Percentiles rank a stretch among this genome's conserved stretches.
phyloP scores from a whole-genome alignment of 2,888 invertebrate species.

The Drosophila ezoana region DNA sequence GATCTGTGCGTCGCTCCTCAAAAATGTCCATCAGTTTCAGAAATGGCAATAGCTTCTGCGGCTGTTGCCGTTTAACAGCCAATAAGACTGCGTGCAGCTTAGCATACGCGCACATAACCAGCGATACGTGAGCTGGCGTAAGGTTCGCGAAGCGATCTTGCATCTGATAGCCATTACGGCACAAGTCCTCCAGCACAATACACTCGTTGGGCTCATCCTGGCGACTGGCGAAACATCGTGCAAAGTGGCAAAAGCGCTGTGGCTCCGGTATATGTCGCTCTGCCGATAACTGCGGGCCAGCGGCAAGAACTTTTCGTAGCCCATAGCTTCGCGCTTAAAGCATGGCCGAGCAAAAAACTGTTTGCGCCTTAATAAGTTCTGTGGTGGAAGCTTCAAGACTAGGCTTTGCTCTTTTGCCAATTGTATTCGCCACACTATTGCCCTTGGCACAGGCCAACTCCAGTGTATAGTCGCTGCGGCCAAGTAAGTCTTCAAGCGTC shows the following conservation, averaged over 20 bases:
- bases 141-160: slow-evolving; percentile 84
- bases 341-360: slow-evolving; percentile 79
- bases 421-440: slow-evolving; percentile 74
- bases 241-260: slow-evolving; percentile 72
- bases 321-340: slow-evolving; percentile 77
- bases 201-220: slow-evolving; percentile 83
- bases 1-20: slow-evolving; percentile 59
- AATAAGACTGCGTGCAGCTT: slow-evolving; percentile 86
- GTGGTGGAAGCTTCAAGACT: slow-evolving; percentile 81
- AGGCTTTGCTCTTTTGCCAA: slow-evolving; percentile 43
- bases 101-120: slow-evolving; percentile 84
- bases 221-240: slow-evolving; percentile 61
- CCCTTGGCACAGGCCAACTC: slow-evolving; percentile 76
- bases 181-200: slow-evolving; percentile 86
- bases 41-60: slow-evolving; percentile 62
- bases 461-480: slow-evolving; percentile 48
- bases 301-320: slow-evolving; percentile 80
- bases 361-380: slow-evolving; percentile 73
- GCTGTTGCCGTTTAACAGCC: slow-evolving; percentile 80
- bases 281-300: slow-evolving; percentile 65
- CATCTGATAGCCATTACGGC: slow-evolving; percentile 84
- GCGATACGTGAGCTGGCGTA: slow-evolving; percentile 81
- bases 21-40: slow-evolving; percentile 74
- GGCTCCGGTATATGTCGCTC: slow-evolving; percentile 50
- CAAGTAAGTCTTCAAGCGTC: slow-evolving; percentile 60